Evolutionary conservation across 2,797 vertebrate species (phyloP), one percentile per base, ranked within the genome.

Genomic region (Trichosurus vulpecula): DNA sequence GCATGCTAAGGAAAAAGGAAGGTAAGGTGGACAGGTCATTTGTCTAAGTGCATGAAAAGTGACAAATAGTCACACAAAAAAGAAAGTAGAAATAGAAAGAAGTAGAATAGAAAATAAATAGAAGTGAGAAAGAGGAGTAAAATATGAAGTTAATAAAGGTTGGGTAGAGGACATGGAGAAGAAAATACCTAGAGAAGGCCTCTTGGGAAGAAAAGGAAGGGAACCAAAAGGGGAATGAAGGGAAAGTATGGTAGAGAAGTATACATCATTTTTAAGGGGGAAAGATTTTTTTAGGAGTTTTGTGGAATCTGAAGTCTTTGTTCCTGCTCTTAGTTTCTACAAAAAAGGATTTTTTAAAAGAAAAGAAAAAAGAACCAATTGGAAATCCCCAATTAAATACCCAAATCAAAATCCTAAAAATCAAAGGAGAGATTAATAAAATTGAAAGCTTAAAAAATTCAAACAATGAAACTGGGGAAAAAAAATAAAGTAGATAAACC

Each of bases 261-360:
- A 98, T 96, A 5, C 54, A 98, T 95, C 98, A 97, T 98, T 98
- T 98, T 98, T 97, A 54, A 22, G 54, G 54, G 19, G 22, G 22
- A 54, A 22, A 4, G 3, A 54, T 54, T 54, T 19, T 54, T 54
- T 54, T 54, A 54, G 54, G 54, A 54, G 4, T 54, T 54, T 54
- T 54, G 16, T 54, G 54, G 19, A 54, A 54, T 0, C 16, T 54
- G 16, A 54, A 19, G 54, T 54, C 54, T 54, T 19, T 22, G 5
- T 22, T 54, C 22, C 16, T 19, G 54, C 54, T 54, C 16, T 54
- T 54, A 22, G 54, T 54, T 54, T 54, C 54, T 19, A 54, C 19
- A 54, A 54, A 54, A 54, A 54, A 54, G 19, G 93, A 98, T 54
- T 53, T 53, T 54, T 54, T 97, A 95, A 96, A 97, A 97, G 95